phyloP scores from a whole-genome alignment of 2,113 vertebrate genomes.

The Hippocampus abdominalis region DNA sequence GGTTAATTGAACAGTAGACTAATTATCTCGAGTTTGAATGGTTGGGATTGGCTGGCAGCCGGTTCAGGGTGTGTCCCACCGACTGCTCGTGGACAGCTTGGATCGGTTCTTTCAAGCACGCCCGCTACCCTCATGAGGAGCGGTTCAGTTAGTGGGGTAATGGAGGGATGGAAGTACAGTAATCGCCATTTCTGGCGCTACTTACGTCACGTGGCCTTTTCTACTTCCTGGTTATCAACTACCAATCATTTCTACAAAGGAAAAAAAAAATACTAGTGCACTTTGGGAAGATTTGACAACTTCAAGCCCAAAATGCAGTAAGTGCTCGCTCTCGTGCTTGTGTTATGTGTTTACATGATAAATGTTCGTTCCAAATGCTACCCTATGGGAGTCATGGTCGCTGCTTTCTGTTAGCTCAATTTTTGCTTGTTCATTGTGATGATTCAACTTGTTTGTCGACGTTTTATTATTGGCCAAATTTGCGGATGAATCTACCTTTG shows the following conservation, averaged over 20 bases:
- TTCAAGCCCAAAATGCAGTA: neutral
- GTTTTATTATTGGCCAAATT: neutral
- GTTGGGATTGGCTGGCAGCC: too few species aligned
- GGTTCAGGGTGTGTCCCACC: too few species aligned
- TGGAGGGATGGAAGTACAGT: too few species aligned
- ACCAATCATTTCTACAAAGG: neutral
- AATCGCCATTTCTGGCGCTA: neutral
- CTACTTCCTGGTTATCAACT: neutral
- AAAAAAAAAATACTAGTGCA: too few species aligned
- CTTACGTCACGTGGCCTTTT: neutral
- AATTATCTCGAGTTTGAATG: too few species aligned
- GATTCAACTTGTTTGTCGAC: neutral
- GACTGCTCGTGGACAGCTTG: too few species aligned
- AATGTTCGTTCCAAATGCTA: neutral
- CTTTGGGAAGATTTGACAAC: too few species aligned
- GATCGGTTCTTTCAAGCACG: too few species aligned
- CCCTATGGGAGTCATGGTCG: neutral
- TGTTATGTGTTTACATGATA: neutral
- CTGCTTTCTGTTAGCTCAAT: neutral
- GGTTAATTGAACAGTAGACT: too few species aligned
- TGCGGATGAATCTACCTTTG: neutral
- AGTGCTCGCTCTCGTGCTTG: neutral
- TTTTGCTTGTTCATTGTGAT: neutral
- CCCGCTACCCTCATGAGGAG: too few species aligned
- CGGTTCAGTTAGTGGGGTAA: too few species aligned